phyloP scores from a whole-genome alignment of 2,797 vertebrate species.

The Limnodromus scolopaceus region DNA sequence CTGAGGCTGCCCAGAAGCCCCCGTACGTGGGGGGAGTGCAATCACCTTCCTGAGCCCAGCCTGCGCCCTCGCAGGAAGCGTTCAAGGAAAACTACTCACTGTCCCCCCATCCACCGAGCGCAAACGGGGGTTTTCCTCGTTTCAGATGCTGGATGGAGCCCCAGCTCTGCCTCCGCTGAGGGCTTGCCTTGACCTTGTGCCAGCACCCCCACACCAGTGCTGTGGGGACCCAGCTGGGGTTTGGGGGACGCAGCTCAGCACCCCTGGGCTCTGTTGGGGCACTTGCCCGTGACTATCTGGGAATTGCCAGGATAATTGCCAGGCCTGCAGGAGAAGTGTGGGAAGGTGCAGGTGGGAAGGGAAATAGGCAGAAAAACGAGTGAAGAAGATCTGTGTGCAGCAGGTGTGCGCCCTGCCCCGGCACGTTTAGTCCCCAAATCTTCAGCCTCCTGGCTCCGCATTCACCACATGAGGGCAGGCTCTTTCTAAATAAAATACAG shows the following conservation, averaged over 20 bases:
- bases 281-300: fast-evolving
- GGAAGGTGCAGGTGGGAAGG: neutral
- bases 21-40: fast-evolving
- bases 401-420: neutral
- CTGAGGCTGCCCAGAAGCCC: neutral
- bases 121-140: neutral
- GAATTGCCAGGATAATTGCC: neutral
- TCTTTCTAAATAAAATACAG: conserved; percentile 60
- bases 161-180: neutral
- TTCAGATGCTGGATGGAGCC: neutral
- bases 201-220: fast-evolving
- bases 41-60: neutral
- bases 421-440: neutral
- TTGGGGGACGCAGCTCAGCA: neutral
- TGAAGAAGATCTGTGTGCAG: neutral
- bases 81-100: neutral
- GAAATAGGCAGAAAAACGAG: neutral
- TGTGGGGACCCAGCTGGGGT: neutral
- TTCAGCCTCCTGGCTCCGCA: neutral
- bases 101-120: neutral
- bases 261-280: fast-evolving
- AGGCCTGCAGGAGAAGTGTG: neutral
- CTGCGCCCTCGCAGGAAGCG: neutral
- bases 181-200: neutral
- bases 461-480: conserved; percentile 78